Conservation (phyloP, 2,888 invertebrate genomes). For the Agelastica alni region DNA sequence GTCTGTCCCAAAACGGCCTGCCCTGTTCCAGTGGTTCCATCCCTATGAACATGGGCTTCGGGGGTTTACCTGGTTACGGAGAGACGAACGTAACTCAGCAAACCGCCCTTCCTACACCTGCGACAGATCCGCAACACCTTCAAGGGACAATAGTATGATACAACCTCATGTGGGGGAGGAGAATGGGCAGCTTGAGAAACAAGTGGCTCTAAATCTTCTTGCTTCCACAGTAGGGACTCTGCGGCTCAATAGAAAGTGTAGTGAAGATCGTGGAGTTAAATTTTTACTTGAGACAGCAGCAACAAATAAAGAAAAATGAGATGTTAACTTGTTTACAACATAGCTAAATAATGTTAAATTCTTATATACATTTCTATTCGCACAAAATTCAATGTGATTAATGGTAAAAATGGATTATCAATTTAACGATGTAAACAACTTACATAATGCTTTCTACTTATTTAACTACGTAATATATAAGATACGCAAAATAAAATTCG, state of each 20-base stretch:
- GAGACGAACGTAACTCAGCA: conserved; percentile 45
- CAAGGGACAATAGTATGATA: conserved; percentile 95
- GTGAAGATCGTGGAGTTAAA: conserved; percentile 16
- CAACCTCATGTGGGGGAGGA: conserved; percentile 90
- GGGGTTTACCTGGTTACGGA: conserved; percentile 49
- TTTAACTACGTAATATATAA: no score
- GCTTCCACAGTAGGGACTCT: conserved; percentile 51
- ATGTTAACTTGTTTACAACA: neutral
- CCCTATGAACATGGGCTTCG: conserved; percentile 48
- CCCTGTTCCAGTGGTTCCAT: conserved; percentile 43
- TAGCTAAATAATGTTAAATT: no score
- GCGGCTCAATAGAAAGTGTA: conserved; percentile 26
- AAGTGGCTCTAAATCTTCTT: conserved; percentile 71
- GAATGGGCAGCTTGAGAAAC: conserved; percentile 78
- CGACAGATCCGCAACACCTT: conserved; percentile 72
- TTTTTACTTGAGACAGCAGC: conserved; percentile 8
- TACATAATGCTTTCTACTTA: no score
- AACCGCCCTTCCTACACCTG: conserved; percentile 53
- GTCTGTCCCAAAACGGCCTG: conserved; percentile 48
- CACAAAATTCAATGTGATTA: no score
- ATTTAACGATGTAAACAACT: no score
- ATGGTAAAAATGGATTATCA: no score
- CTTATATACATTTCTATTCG: no score
- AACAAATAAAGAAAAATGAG: conserved; percentile 7
- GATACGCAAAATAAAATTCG: no score